A percentile compares a stretch with the other conserved stretches of the same genome.
Conservation (phyloP, 2,113 vertebrate species). For the Ifrita kowaldi region DNA sequence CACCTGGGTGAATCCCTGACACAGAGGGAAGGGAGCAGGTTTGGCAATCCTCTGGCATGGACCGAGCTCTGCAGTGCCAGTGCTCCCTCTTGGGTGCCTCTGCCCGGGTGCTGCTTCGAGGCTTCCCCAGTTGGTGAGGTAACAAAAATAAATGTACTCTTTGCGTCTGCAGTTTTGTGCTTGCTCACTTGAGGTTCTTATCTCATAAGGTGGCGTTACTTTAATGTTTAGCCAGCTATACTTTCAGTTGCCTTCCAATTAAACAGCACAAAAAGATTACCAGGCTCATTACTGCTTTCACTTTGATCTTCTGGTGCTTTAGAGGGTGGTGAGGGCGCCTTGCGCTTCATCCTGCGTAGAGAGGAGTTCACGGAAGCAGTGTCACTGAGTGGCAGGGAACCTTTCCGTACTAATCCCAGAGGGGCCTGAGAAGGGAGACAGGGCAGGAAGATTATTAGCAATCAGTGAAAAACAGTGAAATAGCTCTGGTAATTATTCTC, state of each 20-base stretch:
- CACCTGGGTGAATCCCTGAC: background rate
- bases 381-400: conserved; percentile 71
- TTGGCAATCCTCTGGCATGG: accelerated
- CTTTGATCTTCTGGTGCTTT: conserved; percentile 60
- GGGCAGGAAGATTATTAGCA: background rate
- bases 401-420: conserved; percentile 54
- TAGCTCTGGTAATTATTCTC: background rate
- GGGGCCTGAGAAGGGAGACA: conserved; percentile 9
- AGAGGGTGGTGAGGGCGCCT: conserved; percentile 85
- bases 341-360: conserved; percentile 89
- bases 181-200: background rate
- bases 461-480: background rate
- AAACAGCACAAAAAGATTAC: conserved; percentile 53
- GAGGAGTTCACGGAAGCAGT: conserved; percentile 74
- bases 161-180: background rate
- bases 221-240: background rate
- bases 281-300: conserved; percentile 43
- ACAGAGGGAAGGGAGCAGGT: background rate
- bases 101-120: accelerated
- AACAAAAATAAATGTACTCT: background rate
- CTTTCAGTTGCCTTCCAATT: background rate
- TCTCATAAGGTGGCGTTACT: background rate
- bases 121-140: accelerated
- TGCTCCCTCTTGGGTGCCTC: accelerated
- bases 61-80: accelerated